These are phyloP conservation scores for Sipha flava DNA, from an alignment of 1,140 invertebrate genomes.

Conservation along the genomic window DNA sequence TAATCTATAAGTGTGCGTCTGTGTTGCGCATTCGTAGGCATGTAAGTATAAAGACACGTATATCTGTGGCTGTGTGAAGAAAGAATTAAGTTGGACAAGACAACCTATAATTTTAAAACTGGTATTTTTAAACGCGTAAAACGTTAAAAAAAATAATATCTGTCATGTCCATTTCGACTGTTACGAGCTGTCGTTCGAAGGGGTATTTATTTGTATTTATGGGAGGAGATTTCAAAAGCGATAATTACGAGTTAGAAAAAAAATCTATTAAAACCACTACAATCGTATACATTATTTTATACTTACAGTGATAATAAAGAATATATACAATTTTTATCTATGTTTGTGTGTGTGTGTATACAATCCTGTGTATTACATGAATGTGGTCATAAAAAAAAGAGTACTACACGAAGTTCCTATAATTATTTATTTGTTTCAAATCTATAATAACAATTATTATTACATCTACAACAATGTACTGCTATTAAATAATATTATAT, in stretches of 20 bases:
- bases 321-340: background rate
- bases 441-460: background rate
- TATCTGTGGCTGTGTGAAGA: background rate
- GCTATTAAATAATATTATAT: background rate
- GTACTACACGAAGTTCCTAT: background rate
- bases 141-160: slow-evolving; percentile 3
- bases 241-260: slow-evolving; percentile 20
- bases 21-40: background rate
- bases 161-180: slow-evolving; percentile 19
- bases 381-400: background rate
- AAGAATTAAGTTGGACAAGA: slow-evolving; percentile 10
- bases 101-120: slow-evolving; percentile 19
- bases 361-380: background rate
- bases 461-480: background rate
- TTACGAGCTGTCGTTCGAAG: slow-evolving; percentile 18
- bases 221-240: slow-evolving; percentile 18
- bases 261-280: slow-evolving; percentile 20
- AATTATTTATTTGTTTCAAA: background rate
- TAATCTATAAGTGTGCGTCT: background rate
- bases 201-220: slow-evolving; percentile 18
- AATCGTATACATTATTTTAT: slow-evolving; percentile 4
- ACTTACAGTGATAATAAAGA: slow-evolving; percentile 4
- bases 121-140: slow-evolving; percentile 22
- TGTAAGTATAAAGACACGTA: background rate
- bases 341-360: background rate